Base-by-base conservation (phyloP, 53 echinoderm and acorn worm genomes). In the Holothuria scabra region DNA sequence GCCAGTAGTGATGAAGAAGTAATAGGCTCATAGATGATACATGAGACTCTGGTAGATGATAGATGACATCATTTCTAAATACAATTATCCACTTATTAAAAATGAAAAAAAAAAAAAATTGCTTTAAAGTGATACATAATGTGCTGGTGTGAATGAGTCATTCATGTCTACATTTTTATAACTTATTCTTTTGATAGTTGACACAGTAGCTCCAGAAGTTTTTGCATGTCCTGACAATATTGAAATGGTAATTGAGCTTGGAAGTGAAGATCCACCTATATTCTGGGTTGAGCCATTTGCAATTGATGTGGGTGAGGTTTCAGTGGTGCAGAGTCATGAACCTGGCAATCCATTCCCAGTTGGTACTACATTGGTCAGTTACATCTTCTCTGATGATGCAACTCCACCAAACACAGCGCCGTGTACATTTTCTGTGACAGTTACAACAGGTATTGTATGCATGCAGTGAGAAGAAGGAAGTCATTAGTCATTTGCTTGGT, bases 281-380 rank as follows among this genome's bases (percentile, higher is more conserved):
- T 12, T 26, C 7, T 78, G 78, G 78, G 30, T 55, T 12, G 60
- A 71, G 24, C 71, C 48, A 87, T 80, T 38, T 12, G 93, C 93
- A 18, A 69, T 59, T 7, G 93, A 93, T 56, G 62, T 86, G 29
- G 84, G 87, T 59, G 90, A 82, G 56, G 28, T 84, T 5, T 82
- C 67, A 22, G 69, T 67, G 20, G 38, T 85, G 4, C 59, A 80
- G 24, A 74, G 75, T 38, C 71, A 78, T 55, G 61, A 65, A 12
- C 86, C 92, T 38, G 86, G 88, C 31, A 65, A 33, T 23, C 21
- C 81, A 20, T 92, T 89, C 56, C 49, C 31, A 7, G 85, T 85
- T 4, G 86, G 89, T 5, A 46, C 59, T 8, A 63, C 78, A 1
- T 31, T 61, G 1, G 80, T 49, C 4, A 82, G 67, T 23, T 83